Base-by-base conservation (phyloP, 1,140 invertebrate species). In the Drosophila willistoni region DNA sequence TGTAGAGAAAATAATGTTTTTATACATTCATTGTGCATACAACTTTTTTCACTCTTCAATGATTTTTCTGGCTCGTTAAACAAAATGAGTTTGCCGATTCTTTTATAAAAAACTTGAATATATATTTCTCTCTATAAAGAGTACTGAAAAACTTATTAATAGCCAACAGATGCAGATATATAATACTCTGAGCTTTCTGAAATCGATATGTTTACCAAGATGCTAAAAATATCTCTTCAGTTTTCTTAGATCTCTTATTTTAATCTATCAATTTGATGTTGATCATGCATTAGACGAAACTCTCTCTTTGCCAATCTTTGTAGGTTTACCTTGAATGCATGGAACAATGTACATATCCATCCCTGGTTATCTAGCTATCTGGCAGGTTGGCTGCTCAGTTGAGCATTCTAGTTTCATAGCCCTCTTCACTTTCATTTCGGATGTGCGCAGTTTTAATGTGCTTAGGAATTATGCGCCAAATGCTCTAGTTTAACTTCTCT, bases 401-500 rank as follows among this genome's bases (percentile, higher is more conserved):
- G 55, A 57, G 60, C 41, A 33, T 17, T 47, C 1, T 42, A 59
- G 25, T 51, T 25, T 68, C 64, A 47, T 19, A 42, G 36, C 47
- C 61, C 60, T 63, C 70, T 71, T 77, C 33, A 62, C 60, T 42
- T 59, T 57, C 51, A 64, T 70, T 73, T 55, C 62, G 74, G 81
- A 81, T 85, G 47, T 77, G 71, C 56, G 74, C 64, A 68, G 68
- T 71, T 71, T 68, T 78, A 78, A 78, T 71, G 83, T 82, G 69
- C 66, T 73, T 73, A 66, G 79, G 71, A 82, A 86, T 87, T 82
- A 82, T 86, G 82, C 82, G 76, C 51, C 69, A 77, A 86, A 73
- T 79, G 83, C 79, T 87, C 74, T 69, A 79, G 79, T 79, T 85
- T 41, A 73, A 65, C 64, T 57, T 51, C 44, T 51, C 44, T 22